phyloP scores from a whole-genome alignment of 2,113 vertebrate species.

The Ceyx cyanopectus region DNA sequence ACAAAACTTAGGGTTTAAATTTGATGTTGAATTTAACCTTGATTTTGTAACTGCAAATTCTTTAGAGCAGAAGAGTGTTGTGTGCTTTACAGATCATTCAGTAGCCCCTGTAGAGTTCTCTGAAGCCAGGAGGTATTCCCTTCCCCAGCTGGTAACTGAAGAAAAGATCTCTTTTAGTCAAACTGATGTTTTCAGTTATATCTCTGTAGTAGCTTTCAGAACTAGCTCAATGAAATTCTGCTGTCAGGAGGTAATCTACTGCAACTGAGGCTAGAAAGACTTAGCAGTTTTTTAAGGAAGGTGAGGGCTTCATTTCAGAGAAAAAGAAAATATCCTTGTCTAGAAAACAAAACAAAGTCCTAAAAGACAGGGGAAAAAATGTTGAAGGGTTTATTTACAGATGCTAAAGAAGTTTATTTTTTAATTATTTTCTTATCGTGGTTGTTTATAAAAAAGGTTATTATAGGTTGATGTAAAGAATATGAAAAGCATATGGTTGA shows the following conservation, averaged over 20 bases:
- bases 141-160: neutral
- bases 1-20: neutral
- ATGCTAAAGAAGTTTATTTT: neutral
- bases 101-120: neutral
- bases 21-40: neutral
- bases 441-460: neutral
- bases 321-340: neutral
- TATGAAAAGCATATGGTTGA: neutral
- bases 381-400: neutral
- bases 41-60: neutral
- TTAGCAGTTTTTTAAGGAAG: neutral
- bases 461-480: neutral
- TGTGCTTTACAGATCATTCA: neutral
- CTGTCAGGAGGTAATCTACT: conserved; percentile 7
- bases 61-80: neutral
- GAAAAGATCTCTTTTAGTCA: neutral
- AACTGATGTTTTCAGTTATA: neutral
- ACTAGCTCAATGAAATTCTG: neutral
- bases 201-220: conserved; percentile 8
- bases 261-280: neutral
- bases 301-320: neutral
- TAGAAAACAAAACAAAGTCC: neutral
- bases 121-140: neutral
- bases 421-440: no score
- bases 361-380: neutral